These are phyloP conservation scores for Hartigia nigra DNA, from an alignment of 2,888 invertebrate genomes.

Conservation along the genomic window DNA sequence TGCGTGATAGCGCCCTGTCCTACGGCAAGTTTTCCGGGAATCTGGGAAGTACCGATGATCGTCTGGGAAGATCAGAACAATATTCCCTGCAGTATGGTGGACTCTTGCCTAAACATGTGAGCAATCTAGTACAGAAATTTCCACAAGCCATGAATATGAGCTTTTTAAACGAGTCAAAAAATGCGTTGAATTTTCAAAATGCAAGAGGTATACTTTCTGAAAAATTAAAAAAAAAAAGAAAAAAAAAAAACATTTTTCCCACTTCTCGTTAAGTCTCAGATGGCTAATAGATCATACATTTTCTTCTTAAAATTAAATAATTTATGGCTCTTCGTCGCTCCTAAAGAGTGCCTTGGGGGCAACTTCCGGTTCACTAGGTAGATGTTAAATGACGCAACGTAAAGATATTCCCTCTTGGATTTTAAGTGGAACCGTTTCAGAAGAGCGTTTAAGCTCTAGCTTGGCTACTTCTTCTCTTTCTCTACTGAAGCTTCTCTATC, in stretches of 20 bases:
- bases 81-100: slow-evolving; percentile 71
- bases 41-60: slow-evolving; percentile 77
- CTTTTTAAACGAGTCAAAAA: not conserved
- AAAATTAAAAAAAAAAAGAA: not conserved
- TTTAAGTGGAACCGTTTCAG: not conserved
- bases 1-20: slow-evolving; percentile 72
- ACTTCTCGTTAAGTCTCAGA: not conserved
- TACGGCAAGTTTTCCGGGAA: slow-evolving; percentile 69
- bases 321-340: too few species aligned
- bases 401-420: not conserved
- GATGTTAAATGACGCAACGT: not conserved
- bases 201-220: not conserved
- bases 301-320: too few species aligned
- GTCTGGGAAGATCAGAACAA: slow-evolving; percentile 68
- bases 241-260: not conserved
- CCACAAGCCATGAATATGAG: not conserved
- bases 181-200: not conserved
- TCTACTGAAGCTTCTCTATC: not conserved
- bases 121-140: slow-evolving; percentile 29
- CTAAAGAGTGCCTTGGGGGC: not conserved
- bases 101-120: slow-evolving; percentile 68
- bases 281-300: not conserved
- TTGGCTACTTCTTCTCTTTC: not conserved
- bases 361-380: not conserved
- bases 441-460: not conserved